These are phyloP conservation scores for Drosophila atripex DNA, from an alignment of 2,888 invertebrate species.

Conservation along the genomic window DNA sequence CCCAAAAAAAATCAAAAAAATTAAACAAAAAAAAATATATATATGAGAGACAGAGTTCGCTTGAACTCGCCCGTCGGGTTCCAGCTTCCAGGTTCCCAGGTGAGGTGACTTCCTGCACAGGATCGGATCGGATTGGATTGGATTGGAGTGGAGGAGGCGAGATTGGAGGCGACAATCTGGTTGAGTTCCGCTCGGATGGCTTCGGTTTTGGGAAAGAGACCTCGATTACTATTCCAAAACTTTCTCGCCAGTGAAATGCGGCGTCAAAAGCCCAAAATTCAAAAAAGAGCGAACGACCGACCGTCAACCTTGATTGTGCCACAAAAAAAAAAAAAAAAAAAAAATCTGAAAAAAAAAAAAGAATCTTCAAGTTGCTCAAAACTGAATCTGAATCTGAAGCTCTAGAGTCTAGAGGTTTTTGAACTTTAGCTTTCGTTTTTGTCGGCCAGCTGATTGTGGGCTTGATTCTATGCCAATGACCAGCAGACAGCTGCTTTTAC, in stretches of 20 bases:
- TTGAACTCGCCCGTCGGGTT: conserved; percentile 1
- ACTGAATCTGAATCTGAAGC: conserved; percentile 5
- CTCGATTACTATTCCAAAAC: conserved; percentile 46
- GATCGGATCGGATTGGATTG: conserved; percentile 14
- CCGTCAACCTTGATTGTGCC: conserved; percentile 33
- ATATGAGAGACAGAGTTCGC: neutral
- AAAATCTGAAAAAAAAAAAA: conserved; percentile 10
- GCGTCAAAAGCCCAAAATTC: conserved; percentile 20
- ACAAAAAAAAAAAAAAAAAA: conserved; percentile 4
- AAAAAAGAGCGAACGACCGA: conserved; percentile 6
- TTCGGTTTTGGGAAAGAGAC: conserved; percentile 2
- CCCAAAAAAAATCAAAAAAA: neutral
- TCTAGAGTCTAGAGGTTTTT: conserved; percentile 45
- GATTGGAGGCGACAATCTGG: conserved; percentile 3
- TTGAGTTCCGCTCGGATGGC: conserved; percentile 14
- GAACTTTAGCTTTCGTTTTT: conserved; percentile 69
- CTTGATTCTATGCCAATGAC: conserved; percentile 22
- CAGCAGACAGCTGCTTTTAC: conserved; percentile 27
- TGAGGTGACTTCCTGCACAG: conserved; percentile 45
- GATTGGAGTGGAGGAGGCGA: neutral
- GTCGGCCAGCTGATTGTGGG: conserved; percentile 55
- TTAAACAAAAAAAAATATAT: neutral
- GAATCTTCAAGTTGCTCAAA: conserved; percentile 28
- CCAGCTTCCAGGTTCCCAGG: conserved; percentile 7
- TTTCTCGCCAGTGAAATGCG: conserved; percentile 65